Base-by-base conservation (phyloP, 2,888 invertebrate genomes). In the Conistra vaccinii region DNA sequence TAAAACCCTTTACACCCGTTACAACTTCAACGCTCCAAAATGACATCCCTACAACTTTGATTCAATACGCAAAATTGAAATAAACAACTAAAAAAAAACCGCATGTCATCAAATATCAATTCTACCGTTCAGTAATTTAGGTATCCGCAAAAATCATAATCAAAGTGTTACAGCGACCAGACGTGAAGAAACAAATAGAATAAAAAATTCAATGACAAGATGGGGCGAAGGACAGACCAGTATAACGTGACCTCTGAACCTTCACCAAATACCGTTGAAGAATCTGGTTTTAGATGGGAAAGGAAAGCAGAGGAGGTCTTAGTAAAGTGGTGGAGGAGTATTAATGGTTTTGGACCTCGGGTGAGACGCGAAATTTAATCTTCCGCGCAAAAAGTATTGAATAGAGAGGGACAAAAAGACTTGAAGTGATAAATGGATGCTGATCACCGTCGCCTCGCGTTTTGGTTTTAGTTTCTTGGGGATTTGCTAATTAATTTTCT, bases 361-460 rank as follows among this genome's bases (percentile, higher is more conserved):
- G 90, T 91, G 93, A 92, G 94, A 92, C 93, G 93, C 91, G 94
- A 96, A 96, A 96, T 96, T 96, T 95, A 96, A 96, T 96, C 96
- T 96, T 92, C 91, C 91, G 87, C 91, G 91, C 95, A 96, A 96
- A 96, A 96, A 96, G 96, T 95, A 94, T 94, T 94, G 94, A 95
- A 96, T 94, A 92, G 95, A 92, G 87, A 87, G 89, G 91, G 91
- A 94, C 93, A 96, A 96, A 95, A 96, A 96, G 94, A 87, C 85
- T 83, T 81, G 82, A 90, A 88, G 93, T 96, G 96, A 96, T 96
- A 95, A 95, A 96, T 96, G 94, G 91, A 93, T 80, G 90, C 89
- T 90, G 93, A 93, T 93, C 92, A 91, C 91, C 90, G 87, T 84
- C 88, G 89, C 89, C 89, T 91, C 89, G 86, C 84, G 83, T 89